Conservation (phyloP, 1,140 invertebrate genomes). For the Aphis gossypii region DNA sequence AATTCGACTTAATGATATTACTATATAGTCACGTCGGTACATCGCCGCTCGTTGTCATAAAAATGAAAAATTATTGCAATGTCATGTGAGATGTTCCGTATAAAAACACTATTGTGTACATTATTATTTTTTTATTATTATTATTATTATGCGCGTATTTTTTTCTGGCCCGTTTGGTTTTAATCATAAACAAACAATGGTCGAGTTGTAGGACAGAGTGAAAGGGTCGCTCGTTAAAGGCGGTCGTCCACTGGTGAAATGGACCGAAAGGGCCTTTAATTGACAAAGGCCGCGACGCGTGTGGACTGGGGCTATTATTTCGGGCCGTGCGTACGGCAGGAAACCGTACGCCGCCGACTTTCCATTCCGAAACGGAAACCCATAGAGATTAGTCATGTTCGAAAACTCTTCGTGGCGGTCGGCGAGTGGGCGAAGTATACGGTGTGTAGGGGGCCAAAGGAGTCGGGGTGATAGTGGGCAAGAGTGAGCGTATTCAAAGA, state of each 20-base stretch:
- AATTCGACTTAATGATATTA: neutral
- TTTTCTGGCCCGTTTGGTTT: slow-evolving; percentile 33
- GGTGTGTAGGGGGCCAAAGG: neutral
- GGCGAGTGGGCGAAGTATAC: neutral
- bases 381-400: slow-evolving; percentile 57
- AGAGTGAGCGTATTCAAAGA: neutral
- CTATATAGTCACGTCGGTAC: neutral
- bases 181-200: slow-evolving; percentile 57
- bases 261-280: slow-evolving; percentile 55
- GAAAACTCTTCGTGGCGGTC: slow-evolving; percentile 6
- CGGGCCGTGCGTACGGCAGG: slow-evolving; percentile 50
- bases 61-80: slow-evolving; percentile 31
- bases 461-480: neutral
- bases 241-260: slow-evolving; percentile 48
- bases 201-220: neutral
- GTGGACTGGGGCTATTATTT: slow-evolving; percentile 52
- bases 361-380: slow-evolving; percentile 56
- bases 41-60: neutral
- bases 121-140: neutral
- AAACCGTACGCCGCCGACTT: slow-evolving; percentile 55
- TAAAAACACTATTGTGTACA: slow-evolving; percentile 34
- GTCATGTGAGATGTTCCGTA: neutral
- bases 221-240: slow-evolving; percentile 55
- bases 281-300: slow-evolving; percentile 53
- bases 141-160: slow-evolving; percentile 17